Percentiles rank a stretch among this genome's conserved stretches.
Evolutionary conservation across 2,113 vertebrate species (phyloP).

Genomic region (Sitta europaea): DNA sequence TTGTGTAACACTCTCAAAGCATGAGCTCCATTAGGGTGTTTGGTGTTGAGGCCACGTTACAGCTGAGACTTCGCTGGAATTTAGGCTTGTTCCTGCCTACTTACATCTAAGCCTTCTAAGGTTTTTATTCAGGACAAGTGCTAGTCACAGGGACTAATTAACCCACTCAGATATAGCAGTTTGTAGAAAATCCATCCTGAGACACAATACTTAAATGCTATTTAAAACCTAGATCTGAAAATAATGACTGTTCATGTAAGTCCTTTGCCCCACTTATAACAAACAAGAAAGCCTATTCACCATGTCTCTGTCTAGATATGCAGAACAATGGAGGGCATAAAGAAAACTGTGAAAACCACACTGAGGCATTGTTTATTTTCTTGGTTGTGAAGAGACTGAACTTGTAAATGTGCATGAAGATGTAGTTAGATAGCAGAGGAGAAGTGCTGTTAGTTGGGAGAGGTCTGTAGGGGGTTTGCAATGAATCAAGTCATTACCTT

Average conservation of each 20-base stretch:
- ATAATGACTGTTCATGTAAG: neutral
- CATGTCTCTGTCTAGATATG: neutral
- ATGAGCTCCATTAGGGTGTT: neutral
- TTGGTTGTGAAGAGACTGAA: neutral
- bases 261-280: neutral
- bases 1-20: neutral
- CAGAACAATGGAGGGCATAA: neutral
- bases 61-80: neutral
- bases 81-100: neutral
- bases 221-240: neutral
- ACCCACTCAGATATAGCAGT: neutral
- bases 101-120: neutral
- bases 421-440: neutral
- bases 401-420: neutral
- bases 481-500: neutral
- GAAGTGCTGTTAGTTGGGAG: neutral
- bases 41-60: neutral
- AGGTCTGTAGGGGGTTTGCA: neutral
- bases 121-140: neutral
- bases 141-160: neutral
- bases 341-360: neutral
- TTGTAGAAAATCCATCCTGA: neutral
- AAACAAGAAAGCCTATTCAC: neutral
- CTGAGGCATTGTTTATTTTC: neutral
- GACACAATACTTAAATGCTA: neutral